A percentile compares a stretch with the other conserved stretches of the same genome.
Conservation (phyloP, 2,888 invertebrate species). For the Agriopis leucophaearia region DNA sequence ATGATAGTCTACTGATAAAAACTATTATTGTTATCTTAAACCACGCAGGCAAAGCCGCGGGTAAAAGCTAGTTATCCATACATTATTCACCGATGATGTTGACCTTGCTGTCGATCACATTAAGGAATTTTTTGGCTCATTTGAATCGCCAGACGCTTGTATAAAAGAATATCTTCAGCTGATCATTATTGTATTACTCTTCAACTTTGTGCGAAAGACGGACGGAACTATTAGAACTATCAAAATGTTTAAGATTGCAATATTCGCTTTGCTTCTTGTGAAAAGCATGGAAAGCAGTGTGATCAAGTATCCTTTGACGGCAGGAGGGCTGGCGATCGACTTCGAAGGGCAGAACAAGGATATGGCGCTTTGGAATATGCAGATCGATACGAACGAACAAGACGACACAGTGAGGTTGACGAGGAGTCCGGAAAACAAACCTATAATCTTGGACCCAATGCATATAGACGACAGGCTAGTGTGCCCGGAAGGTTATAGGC, state of each 20-base stretch:
- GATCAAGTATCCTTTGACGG: constrained; percentile 37
- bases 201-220: neutral
- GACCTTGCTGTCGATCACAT: no score
- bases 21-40: no score
- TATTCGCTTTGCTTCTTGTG: constrained; percentile 14
- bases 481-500: constrained; percentile 53
- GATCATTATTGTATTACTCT: neutral
- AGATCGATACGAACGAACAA: constrained; percentile 42
- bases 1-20: no score
- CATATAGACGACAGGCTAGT: constrained; percentile 29
- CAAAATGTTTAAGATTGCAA: constrained; percentile 21
- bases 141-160: neutral
- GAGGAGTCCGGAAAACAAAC: constrained; percentile 42
- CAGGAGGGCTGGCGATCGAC: constrained; percentile 39
- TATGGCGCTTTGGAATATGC: constrained; percentile 28
- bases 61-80: no score
- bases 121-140: neutral
- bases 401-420: constrained; percentile 29
- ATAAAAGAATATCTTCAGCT: constrained; percentile 1
- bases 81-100: no score
- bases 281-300: constrained; percentile 18
- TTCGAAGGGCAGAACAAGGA: constrained; percentile 38
- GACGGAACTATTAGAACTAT: neutral
- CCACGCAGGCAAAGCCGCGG: no score
- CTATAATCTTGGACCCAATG: constrained; percentile 31